A percentile compares a stretch with the other conserved stretches of the same genome.
These are phyloP conservation scores for Mustela nigripes DNA, from an alignment of 2,113 vertebrate genomes.

Conservation along the genomic window DNA sequence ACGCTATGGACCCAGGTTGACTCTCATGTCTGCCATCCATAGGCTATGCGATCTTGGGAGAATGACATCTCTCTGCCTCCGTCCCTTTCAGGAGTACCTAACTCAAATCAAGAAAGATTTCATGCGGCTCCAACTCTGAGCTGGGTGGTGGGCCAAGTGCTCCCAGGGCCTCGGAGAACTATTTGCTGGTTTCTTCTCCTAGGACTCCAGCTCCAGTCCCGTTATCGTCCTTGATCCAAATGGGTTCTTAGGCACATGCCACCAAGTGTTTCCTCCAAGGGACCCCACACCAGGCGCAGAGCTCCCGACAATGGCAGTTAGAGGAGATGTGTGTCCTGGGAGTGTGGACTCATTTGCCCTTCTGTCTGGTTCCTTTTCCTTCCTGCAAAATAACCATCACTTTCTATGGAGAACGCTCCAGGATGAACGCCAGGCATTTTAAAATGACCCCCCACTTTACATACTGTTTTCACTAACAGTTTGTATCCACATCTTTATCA, in stretches of 20 bases:
- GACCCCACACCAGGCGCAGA: background rate
- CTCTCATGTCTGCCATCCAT: background rate
- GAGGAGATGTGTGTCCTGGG: background rate
- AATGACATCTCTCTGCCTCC: background rate
- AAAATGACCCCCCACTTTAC: background rate
- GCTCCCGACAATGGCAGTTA: background rate
- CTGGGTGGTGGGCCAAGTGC: background rate
- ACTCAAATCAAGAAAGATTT: background rate
- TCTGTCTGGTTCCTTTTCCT: too few species aligned
- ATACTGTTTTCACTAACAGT: background rate
- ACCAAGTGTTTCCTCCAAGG: background rate
- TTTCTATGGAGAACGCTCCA: background rate
- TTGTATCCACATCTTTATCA: background rate
- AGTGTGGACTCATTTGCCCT: background rate
- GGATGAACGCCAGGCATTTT: background rate
- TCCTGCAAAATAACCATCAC: background rate
- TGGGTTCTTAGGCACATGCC: background rate
- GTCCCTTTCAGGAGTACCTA: background rate
- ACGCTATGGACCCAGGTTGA: background rate
- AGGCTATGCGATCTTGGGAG: background rate
- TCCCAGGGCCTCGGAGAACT: background rate
- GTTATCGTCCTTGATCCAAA: background rate
- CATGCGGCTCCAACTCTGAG: background rate
- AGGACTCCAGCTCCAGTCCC: background rate
- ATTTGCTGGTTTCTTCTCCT: background rate